Base-by-base conservation (phyloP, 2,888 invertebrate species). In the Drosophila sordidula region DNA sequence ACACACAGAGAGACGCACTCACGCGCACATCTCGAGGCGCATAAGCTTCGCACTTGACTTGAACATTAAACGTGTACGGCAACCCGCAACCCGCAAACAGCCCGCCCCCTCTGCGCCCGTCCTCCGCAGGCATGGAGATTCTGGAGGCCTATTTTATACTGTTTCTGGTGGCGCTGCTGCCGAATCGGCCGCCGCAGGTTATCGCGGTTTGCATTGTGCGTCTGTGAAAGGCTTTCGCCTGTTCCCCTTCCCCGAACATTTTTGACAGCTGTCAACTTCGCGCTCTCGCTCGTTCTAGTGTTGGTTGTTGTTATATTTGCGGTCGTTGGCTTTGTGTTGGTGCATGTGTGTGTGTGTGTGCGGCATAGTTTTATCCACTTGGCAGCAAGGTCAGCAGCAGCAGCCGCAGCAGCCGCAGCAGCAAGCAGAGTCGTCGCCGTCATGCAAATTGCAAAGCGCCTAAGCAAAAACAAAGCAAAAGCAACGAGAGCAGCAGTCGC, bases 11-110 rank as follows among this genome's bases (percentile, higher is more conserved):
- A 63, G 50, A 69, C 73, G 73, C 75, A 78, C 75, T 78, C 76
- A 75, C 85, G 73, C 74, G 70, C 81, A 86, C 80, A 70, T 75
- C 76, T 77, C 70, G 78, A 80, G 80, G 74, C 79, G 78, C 75
- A 81, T 75, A 80, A 80, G 80, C 80, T 80, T 72, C 80, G 86
- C 86, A 83, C 88, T 83, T 85, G 83, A 83, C 88, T 80, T 83
- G 80, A 85, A 80, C 87, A 87, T 83, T 83, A 84, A 84, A 88
- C 80, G 84, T 77, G 67, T 71, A 70, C 49, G 64, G 45, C 25
- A 16, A n/a, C 18, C 51, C 50, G 16, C 32, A 32, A 36, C 3
- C 14, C 26, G 16, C 32, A 32, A 41, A 0, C n/a, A 39, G 9
- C 11, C 6, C n/a, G 3, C 8, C 14, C 14, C 11, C 6, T 14